A percentile compares a stretch with the other conserved stretches of the same genome.
Conservation (phyloP, 2,113 vertebrate species). For the Spizaetus ornatus region DNA sequence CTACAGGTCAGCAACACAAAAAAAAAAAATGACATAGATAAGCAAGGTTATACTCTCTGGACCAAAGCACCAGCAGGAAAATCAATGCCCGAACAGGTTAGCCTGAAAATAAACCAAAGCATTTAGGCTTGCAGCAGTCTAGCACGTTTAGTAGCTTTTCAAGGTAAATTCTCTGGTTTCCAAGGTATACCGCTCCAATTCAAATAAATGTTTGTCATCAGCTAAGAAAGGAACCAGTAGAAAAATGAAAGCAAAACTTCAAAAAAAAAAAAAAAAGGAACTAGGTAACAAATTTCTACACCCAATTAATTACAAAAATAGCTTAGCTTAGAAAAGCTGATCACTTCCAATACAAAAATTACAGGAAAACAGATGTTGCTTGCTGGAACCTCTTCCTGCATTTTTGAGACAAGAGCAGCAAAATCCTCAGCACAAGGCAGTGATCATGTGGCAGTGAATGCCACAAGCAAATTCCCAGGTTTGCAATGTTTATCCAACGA, state of each 20-base stretch:
- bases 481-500: background rate
- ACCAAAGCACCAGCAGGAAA: background rate
- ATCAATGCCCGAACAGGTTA: background rate
- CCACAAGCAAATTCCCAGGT: background rate
- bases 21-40: background rate
- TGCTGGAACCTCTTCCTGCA: background rate
- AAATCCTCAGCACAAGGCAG: background rate
- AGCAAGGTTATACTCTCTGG: background rate
- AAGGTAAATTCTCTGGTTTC: background rate
- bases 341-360: fast-evolving
- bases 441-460: fast-evolving
- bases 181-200: background rate
- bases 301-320: background rate
- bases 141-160: background rate
- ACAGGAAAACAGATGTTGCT: background rate
- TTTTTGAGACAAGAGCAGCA: background rate
- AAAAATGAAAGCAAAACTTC: background rate
- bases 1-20: background rate
- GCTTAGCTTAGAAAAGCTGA: background rate
- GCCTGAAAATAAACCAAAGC: background rate
- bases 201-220: background rate
- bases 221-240: background rate
- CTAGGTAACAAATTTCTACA: background rate
- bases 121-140: background rate
- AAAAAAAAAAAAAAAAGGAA: background rate